phyloP scores from a whole-genome alignment of 2,797 vertebrate species.

The Lagorchestes hirsutus region DNA sequence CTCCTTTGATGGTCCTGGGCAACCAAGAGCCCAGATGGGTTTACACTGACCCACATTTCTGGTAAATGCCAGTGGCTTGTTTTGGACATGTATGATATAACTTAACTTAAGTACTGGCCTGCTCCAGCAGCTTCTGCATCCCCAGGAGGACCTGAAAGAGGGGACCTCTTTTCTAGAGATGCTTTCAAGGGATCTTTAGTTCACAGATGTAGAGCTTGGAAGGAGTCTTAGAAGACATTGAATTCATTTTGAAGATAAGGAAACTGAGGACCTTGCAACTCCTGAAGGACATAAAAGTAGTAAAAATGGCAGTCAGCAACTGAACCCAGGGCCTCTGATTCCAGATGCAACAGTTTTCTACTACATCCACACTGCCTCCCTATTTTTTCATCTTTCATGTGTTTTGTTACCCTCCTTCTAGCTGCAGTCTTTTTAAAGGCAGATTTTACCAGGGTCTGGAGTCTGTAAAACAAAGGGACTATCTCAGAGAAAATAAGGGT shows the following conservation, averaged over 20 bases:
- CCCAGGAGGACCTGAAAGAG: neutral
- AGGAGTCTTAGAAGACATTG: neutral
- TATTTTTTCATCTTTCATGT: neutral
- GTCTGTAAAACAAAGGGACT: neutral
- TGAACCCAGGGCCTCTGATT: neutral
- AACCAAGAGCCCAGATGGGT: neutral
- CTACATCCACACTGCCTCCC: neutral
- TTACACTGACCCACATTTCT: neutral
- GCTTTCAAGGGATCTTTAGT: neutral
- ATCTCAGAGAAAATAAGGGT: neutral
- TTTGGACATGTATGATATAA: neutral
- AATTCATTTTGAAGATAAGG: neutral
- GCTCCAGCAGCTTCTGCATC: neutral
- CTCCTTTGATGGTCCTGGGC: neutral
- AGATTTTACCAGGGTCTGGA: neutral
- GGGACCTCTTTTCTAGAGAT: neutral
- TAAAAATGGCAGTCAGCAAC: neutral
- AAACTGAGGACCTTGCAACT: neutral
- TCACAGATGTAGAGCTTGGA: neutral
- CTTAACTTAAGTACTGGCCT: neutral
- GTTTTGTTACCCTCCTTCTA: neutral
- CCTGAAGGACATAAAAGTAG: neutral
- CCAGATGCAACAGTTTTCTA: neutral
- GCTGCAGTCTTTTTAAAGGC: neutral
- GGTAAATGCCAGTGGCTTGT: neutral